Base-by-base conservation (phyloP, 2,113 vertebrate species). In the Muntiacus muntjak region DNA sequence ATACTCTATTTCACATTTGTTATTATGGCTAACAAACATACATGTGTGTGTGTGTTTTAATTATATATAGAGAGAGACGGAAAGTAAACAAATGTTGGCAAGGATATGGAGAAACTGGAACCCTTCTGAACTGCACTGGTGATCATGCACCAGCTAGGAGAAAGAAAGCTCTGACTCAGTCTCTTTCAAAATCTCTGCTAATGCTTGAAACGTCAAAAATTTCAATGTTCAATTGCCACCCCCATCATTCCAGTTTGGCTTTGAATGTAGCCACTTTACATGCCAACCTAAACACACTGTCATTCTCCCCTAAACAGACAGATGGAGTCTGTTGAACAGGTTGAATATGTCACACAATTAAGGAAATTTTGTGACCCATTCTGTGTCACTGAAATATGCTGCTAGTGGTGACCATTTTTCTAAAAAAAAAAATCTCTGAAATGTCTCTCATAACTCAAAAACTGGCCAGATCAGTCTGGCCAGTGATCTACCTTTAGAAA, bases 21-120 rank as follows among this genome's bases (percentile, higher is more conserved):
- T 54, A 74, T 12, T 55, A 74, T 74, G 50, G 87, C 64, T 55
- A 81, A 52, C 45, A 79, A 30, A 79, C 11, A 52, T 6, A 5
- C 33, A 2, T 13, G 45, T 19, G 30, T 36, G 5, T 81, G 16
- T 52, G 47, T 52, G 17, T 71, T 23, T 71, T 71, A 40, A 71
- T 71, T 21, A 52, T 21, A 52, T 33, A 81, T 12, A 81, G 0
- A 71, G n/a, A 71, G n/a, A 71, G n/a, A 71, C 1, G 0, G 58
- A 87, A 87, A 87, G 58, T 52, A 87, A 87, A 81, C 47, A 81
- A 87, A 36, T 36, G 45, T n/a, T 36, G 86, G 5, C 33, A 87
- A 67, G 30, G 45, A 87, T 36, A 15, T 52, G 45, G 45, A 64
- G 6, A 87, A 64, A 87, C 30, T 36, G 62, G 86, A 67, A 87